Evolutionary conservation across 2,888 invertebrate species (phyloP).

Genomic region (Rhagonycha fulva): DNA sequence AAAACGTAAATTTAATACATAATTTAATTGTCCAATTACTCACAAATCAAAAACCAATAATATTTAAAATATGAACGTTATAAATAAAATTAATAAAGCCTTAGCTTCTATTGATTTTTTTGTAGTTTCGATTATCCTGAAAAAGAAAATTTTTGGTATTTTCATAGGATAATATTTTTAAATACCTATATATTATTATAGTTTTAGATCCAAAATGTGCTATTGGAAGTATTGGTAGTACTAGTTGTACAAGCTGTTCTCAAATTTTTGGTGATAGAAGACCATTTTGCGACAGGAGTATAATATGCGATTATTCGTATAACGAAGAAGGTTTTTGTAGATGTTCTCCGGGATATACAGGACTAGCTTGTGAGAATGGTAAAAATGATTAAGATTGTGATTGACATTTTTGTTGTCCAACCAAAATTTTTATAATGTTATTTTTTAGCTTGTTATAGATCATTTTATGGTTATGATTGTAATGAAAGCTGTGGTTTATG

Average conservation of each 20-base stretch:
- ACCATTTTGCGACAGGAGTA: slow-evolving; percentile 27
- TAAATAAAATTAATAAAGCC: too few species aligned
- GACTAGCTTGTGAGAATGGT: slow-evolving; percentile 19
- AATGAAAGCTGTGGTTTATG: slow-evolving; percentile 15
- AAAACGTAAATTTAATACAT: too few species aligned
- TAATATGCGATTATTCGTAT: slow-evolving; percentile 27
- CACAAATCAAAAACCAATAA: too few species aligned
- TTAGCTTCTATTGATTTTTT: too few species aligned
- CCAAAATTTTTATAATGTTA: background rate
- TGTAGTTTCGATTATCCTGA: too few species aligned
- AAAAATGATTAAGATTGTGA: background rate
- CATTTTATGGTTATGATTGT: slow-evolving; percentile 16
- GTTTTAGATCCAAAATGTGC: slow-evolving; percentile 28
- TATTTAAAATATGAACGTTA: too few species aligned
- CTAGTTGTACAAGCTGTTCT: slow-evolving; percentile 33
- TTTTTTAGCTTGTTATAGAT: slow-evolving; percentile 10
- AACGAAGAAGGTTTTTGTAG: slow-evolving; percentile 20
- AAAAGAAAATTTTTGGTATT: background rate
- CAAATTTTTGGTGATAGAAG: slow-evolving; percentile 9
- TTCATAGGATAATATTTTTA: too few species aligned
- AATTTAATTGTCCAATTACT: too few species aligned
- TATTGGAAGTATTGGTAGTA: slow-evolving; percentile 27
- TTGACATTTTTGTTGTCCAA: background rate
- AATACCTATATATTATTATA: too few species aligned
- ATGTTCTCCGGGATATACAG: slow-evolving; percentile 36